Conservation (phyloP, 1,140 invertebrate species). For the Hestina assimilis region DNA sequence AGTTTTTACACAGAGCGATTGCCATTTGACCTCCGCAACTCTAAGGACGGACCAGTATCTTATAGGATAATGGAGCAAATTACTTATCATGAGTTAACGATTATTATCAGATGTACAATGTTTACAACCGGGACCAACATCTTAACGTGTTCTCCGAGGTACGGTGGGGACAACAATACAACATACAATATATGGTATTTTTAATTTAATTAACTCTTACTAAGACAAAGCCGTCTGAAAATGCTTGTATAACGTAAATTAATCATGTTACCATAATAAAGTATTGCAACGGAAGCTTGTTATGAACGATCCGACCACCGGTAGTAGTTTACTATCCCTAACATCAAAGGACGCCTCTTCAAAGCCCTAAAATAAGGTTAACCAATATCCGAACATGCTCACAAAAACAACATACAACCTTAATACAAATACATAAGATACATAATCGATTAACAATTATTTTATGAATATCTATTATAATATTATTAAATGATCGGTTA, state of each 20-base stretch:
- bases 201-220: not conserved
- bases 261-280: not conserved
- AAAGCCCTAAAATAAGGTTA: conserved; percentile 20
- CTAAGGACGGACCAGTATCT: no score
- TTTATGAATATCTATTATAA: not conserved
- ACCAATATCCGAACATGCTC: not conserved
- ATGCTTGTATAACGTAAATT: not conserved
- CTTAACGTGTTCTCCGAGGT: no score
- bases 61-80: no score
- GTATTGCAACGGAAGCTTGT: conserved; percentile 12
- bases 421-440: not conserved
- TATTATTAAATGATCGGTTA: not conserved
- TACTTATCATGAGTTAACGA: no score
- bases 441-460: not conserved
- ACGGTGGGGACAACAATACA: no score
- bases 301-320: not conserved
- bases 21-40: no score
- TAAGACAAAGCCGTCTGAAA: not conserved
- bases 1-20: no score
- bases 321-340: conserved; percentile 18
- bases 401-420: not conserved
- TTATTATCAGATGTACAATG: no score
- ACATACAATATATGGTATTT: no score
- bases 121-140: no score
- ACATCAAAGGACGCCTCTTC: conserved; percentile 23